Evolutionary conservation across 2,888 invertebrate species (phyloP).

Genomic region (Pterobdella sp.): DNA sequence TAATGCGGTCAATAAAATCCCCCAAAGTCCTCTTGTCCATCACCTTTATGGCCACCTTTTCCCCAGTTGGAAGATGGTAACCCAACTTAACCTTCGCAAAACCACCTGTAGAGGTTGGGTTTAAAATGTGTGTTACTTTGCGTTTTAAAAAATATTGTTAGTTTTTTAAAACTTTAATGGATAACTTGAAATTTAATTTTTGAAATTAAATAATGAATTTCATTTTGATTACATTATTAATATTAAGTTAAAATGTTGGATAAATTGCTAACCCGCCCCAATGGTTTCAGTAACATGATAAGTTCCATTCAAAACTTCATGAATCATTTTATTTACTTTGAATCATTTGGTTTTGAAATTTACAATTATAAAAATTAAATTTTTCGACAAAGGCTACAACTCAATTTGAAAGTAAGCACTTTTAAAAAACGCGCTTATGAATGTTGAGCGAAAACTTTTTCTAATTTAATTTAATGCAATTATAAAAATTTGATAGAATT

Average conservation of each 20-base stretch:
- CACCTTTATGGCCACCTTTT: constrained; percentile 73
- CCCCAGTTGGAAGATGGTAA: constrained; percentile 68
- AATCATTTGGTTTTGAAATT: neutral
- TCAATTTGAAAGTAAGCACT: too few relatives aligned
- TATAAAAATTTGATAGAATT: too few relatives aligned
- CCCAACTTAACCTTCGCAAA: constrained; percentile 74
- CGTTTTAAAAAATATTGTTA: neutral
- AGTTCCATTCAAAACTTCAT: constrained; percentile 56
- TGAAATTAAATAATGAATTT: neutral
- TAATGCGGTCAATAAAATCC: constrained; percentile 65
- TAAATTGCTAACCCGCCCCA: constrained; percentile 52
- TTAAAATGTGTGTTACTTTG: neutral
- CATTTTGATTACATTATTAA: neutral
- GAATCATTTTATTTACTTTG: constrained; percentile 15
- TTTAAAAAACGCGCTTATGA: too few relatives aligned
- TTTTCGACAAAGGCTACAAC: too few relatives aligned
- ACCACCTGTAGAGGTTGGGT: constrained; percentile 56
- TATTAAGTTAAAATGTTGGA: neutral
- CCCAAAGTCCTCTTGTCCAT: constrained; percentile 68
- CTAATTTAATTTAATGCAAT: too few relatives aligned
- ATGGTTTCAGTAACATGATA: constrained; percentile 65
- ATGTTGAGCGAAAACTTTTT: too few relatives aligned
- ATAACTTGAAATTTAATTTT: neutral
- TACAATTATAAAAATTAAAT: constrained; percentile 5
- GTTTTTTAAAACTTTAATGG: neutral